phyloP scores from a whole-genome alignment of 1,140 invertebrate species.

The Drosophila bifasciata region DNA sequence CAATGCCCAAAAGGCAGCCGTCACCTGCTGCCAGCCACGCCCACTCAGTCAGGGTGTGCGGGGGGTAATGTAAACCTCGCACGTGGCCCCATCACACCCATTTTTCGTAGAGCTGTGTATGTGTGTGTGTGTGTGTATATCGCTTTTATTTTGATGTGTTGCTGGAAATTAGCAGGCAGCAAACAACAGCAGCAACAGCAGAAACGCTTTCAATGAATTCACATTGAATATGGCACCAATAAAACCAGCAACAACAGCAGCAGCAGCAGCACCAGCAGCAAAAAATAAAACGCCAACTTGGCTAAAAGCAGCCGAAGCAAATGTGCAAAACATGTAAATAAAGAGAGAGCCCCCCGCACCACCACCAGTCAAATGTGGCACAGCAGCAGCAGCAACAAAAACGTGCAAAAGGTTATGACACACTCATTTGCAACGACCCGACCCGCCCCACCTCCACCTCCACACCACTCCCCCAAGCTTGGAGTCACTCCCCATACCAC shows the following conservation, averaged over 20 bases:
- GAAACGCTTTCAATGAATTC: constrained; percentile 56
- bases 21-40: constrained; percentile 23
- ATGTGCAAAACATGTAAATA: constrained; percentile 75
- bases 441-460: too few species aligned
- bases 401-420: constrained; percentile 47
- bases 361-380: constrained; percentile 58
- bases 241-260: constrained; percentile 42
- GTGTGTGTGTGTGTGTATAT: constrained; percentile 49
- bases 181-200: constrained; percentile 24
- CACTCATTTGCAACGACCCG: constrained; percentile 21
- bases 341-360: constrained; percentile 1
- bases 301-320: constrained; percentile 52
- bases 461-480: too few species aligned
- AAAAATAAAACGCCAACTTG: constrained; percentile 51
- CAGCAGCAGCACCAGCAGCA: constrained; percentile 3
- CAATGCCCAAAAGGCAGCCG: constrained; percentile 25
- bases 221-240: constrained; percentile 68
- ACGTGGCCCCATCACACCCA: constrained; percentile 72
- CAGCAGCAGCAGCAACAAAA: constrained; percentile 50
- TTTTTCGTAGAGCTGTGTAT: constrained; percentile 58
- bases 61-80: too few species aligned
- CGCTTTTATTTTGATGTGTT: constrained; percentile 41
- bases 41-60: constrained; percentile 13
- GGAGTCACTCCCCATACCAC: too few species aligned
- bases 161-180: constrained; percentile 62